These are phyloP conservation scores for Phymanthus crucifer DNA, from an alignment of 92 coral and sea anemone species.

Conservation along the genomic window DNA sequence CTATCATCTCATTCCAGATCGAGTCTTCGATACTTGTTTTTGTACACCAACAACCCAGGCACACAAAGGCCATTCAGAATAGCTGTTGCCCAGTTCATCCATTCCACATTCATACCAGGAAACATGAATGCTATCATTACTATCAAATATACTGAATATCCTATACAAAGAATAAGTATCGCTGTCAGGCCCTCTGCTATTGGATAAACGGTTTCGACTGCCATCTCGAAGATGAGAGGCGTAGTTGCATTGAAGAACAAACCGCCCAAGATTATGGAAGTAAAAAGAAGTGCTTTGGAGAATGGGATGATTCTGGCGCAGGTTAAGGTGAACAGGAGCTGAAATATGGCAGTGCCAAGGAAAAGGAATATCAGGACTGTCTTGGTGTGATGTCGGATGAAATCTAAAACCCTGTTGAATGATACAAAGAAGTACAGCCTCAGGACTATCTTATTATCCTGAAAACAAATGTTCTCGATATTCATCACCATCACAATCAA, in stretches of 20 bases:
- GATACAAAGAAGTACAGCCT: neutral
- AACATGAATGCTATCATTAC: constrained; percentile 68
- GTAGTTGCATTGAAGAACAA: constrained; percentile 57
- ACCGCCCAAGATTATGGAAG: constrained; percentile 61
- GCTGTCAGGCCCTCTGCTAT: constrained; percentile 61
- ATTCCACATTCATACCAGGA: constrained; percentile 61
- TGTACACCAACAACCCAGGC: constrained; percentile 55
- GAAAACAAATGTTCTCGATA: too few species aligned
- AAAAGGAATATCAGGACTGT: constrained; percentile 47
- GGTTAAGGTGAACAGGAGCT: constrained; percentile 61
- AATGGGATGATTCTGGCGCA: constrained; percentile 64
- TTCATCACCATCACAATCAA: neutral
- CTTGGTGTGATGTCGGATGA: constrained; percentile 49
- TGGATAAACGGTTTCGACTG: constrained; percentile 71
- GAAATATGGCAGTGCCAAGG: constrained; percentile 54
- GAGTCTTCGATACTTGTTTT: constrained; percentile 60
- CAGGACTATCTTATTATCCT: neutral
- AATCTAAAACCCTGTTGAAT: constrained; percentile 54
- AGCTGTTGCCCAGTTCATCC: constrained; percentile 81
- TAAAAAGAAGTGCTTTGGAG: constrained; percentile 53
- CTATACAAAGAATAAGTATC: constrained; percentile 48
- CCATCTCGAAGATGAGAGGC: constrained; percentile 66
- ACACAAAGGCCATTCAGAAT: constrained; percentile 50
- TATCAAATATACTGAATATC: constrained; percentile 44
- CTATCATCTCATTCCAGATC: constrained; percentile 1